phyloP scores from a whole-genome alignment of 2,888 invertebrate species.

The Andrena trimmerana region DNA sequence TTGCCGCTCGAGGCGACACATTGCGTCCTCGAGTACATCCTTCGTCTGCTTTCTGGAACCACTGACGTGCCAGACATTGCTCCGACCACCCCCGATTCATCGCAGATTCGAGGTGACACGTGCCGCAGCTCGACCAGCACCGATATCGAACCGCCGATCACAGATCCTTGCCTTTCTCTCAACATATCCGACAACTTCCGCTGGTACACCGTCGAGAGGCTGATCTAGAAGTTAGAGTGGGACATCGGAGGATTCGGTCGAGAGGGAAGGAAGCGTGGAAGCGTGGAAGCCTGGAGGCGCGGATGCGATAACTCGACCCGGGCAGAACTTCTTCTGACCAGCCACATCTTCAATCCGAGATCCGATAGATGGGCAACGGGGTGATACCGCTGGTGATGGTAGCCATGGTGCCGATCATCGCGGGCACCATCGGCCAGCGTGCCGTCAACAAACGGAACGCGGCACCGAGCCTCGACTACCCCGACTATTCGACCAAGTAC shows the following conservation, averaged over 20 bases:
- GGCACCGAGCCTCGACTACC: constrained; percentile 39
- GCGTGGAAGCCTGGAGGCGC: too few relatives aligned
- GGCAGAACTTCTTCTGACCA: too few relatives aligned
- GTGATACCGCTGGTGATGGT: constrained; percentile 56
- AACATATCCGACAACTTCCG: too few relatives aligned
- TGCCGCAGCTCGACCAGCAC: not conserved
- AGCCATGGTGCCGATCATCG: constrained; percentile 61
- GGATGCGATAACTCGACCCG: too few relatives aligned
- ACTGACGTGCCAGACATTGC: constrained; percentile 19
- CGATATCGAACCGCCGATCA: too few relatives aligned
- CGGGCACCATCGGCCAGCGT: constrained; percentile 58
- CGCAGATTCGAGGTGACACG: not conserved
- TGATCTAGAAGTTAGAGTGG: too few relatives aligned
- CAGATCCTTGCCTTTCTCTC: too few relatives aligned
- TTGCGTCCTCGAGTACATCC: constrained; percentile 66
- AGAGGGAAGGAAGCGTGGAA: too few relatives aligned
- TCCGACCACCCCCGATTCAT: constrained; percentile 12
- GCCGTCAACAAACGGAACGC: constrained; percentile 46
- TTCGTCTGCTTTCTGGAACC: constrained; percentile 43
- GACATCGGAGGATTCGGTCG: too few relatives aligned
- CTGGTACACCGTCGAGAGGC: too few relatives aligned
- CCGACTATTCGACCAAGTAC: constrained; percentile 58
- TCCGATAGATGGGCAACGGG: constrained; percentile 57
- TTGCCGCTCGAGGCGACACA: constrained; percentile 63
- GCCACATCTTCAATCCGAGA: not conserved